Conservation (phyloP, 2,888 invertebrate genomes). For the Aromia moschata region DNA sequence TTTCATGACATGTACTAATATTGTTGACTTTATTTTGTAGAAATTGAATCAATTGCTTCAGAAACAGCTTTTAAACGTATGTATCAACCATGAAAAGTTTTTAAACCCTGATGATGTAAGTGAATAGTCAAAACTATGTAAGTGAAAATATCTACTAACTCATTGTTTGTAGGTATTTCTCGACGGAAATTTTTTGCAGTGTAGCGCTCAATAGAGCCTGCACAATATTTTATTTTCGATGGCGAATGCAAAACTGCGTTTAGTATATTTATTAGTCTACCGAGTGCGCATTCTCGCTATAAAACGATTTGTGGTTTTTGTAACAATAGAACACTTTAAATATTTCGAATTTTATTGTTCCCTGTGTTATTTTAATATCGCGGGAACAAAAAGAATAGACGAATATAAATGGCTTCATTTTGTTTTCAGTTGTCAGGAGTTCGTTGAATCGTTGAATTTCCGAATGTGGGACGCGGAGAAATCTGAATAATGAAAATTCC, state of each 20-base stretch:
- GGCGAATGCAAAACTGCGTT: constrained; percentile 49
- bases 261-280: constrained; percentile 59
- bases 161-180: no score
- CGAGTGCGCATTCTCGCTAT: constrained; percentile 53
- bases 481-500: no score
- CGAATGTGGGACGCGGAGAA: no score
- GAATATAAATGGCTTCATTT: constrained; percentile 46
- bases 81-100: no score
- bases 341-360: constrained; percentile 60
- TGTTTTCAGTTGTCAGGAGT: constrained; percentile 7
- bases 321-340: constrained; percentile 62
- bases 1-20: no score
- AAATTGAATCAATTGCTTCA: no score
- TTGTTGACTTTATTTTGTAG: no score
- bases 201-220: constrained; percentile 14
- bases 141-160: no score
- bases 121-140: no score
- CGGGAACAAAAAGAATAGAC: constrained; percentile 43
- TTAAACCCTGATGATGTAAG: no score
- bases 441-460: not conserved
- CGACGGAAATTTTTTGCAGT: constrained; percentile 11
- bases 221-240: constrained; percentile 38
- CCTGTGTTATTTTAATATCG: constrained; percentile 53
- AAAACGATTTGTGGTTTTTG: constrained; percentile 60
- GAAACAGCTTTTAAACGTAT: no score